A percentile compares a stretch with the other conserved stretches of the same genome.
These are phyloP conservation scores for Erythrolamprus reginae DNA, from an alignment of 2,113 vertebrate genomes.

Conservation along the genomic window DNA sequence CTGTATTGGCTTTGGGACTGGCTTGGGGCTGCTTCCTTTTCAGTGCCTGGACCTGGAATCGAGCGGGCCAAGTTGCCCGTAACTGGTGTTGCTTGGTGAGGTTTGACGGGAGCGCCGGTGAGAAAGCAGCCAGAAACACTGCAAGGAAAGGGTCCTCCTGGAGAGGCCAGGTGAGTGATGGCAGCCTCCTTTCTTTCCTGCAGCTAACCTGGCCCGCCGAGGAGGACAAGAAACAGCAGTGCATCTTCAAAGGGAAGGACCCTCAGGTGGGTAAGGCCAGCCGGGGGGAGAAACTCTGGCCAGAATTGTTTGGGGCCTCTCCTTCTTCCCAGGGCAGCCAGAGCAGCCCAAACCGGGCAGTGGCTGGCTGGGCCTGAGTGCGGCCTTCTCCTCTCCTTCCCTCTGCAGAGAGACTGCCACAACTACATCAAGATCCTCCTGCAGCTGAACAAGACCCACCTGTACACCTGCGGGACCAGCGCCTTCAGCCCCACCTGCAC, in stretches of 20 bases:
- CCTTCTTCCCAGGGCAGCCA: not conserved
- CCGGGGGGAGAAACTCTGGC: not conserved
- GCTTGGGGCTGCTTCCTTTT: not conserved
- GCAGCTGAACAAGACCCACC: conserved; percentile 82
- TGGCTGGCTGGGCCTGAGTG: not conserved
- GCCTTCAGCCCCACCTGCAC: conserved; percentile 93
- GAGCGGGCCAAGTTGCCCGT: not conserved
- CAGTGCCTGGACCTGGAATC: not conserved
- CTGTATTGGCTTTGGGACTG: not conserved
- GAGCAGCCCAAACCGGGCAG: not conserved
- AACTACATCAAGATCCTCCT: conserved; percentile 97
- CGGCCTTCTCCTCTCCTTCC: not conserved
- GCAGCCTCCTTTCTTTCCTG: not conserved
- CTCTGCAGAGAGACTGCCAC: conserved; percentile 88
- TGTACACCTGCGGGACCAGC: conserved; percentile 89
- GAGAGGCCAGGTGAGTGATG: not conserved
- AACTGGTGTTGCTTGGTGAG: not conserved
- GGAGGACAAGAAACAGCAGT: conserved; percentile 83
- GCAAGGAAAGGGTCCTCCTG: not conserved
- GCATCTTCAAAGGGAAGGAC: conserved; percentile 94
- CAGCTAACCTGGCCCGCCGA: conserved; percentile 86
- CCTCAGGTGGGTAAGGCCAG: conserved; percentile 73
- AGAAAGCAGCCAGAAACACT: not conserved
- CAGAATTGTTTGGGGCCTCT: not conserved
- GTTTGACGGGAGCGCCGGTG: not conserved